Base-by-base conservation (phyloP, 2,888 invertebrate species). In the Heliconius erato region DNA sequence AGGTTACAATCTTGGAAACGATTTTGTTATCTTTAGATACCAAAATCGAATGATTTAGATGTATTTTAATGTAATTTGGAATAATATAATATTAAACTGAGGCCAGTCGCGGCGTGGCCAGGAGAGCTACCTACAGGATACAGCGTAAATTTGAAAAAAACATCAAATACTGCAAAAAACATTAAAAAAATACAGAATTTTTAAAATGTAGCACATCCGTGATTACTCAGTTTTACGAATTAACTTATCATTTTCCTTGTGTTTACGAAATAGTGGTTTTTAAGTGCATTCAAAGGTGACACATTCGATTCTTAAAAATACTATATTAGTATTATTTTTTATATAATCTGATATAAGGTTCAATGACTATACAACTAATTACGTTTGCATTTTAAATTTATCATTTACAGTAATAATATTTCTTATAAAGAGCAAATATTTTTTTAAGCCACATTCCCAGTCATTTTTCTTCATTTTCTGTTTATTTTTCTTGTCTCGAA, bases 221-320 rank as follows among this genome's bases (percentile, higher is more conserved):
- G 35, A 76, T 63, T 63, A 63, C 63, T 76, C 59, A 63, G 63
- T 76, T 76, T n/a, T 63, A n/a, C 23, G 76, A 12, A 76, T 63
- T 59, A 16, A n/a, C 14, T 19, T 32, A 76, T 40, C n/a, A 16
- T 76, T 76, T 78, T 78, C 65, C 78, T 67, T 44, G 16, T 72
- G 28, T 78, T 78, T 49, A 28, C 78, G 44, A 78, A 78, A 78
- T 67, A 40, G 28, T 78, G 67, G 67, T 67, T 67, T 77, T 78
- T 67, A 11, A 26, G n/a, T 76, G 23, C 74, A 59, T 63, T 0
- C 54, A 32, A 76, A n/a, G n/a, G 35, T 76, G 76, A 76, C 76
- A 59, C 76, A 76, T 76, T 26, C 49, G 49, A 16, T 72, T 72
- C 49, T 72, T 28, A 72, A 19, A 28, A 72, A 49, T 16, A 44